phyloP scores from a whole-genome alignment of 1,140 invertebrate genomes.

The Lordiphosa collinella region DNA sequence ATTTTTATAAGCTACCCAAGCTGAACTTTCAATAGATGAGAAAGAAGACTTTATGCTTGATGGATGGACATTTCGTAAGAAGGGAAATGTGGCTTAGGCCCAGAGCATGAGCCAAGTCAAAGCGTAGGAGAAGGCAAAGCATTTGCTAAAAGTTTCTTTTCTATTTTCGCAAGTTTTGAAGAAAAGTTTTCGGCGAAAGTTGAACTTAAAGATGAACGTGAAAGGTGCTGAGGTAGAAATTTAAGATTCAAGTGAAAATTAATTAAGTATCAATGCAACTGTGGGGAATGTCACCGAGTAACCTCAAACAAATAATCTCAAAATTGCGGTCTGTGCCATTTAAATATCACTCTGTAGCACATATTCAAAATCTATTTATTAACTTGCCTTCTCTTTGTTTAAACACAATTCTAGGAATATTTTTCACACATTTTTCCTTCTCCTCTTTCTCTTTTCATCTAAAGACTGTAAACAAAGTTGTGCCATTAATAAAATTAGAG shows the following conservation, averaged over 20 bases:
- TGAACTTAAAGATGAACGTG: no score
- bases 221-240: no score
- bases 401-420: slow-evolving; percentile 1
- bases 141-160: background rate
- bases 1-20: slow-evolving; percentile 23
- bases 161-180: no score
- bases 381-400: background rate
- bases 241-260: no score
- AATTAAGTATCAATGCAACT: no score
- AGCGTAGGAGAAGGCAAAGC: background rate
- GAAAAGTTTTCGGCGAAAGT: no score
- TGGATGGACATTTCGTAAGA: slow-evolving; percentile 47
- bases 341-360: background rate
- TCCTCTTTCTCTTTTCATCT: background rate
- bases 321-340: no score
- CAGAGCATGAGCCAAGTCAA: slow-evolving; percentile 4
- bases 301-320: no score
- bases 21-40: slow-evolving; percentile 32
- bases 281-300: no score
- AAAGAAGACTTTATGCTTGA: slow-evolving; percentile 39
- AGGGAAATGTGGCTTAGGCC: slow-evolving; percentile 52
- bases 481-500: slow-evolving; percentile 62
- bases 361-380: background rate
- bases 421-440: slow-evolving; percentile 22
- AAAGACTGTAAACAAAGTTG: slow-evolving; percentile 57